phyloP scores from a whole-genome alignment of 2,113 vertebrate genomes.

The Cyprinodon tularosa region DNA sequence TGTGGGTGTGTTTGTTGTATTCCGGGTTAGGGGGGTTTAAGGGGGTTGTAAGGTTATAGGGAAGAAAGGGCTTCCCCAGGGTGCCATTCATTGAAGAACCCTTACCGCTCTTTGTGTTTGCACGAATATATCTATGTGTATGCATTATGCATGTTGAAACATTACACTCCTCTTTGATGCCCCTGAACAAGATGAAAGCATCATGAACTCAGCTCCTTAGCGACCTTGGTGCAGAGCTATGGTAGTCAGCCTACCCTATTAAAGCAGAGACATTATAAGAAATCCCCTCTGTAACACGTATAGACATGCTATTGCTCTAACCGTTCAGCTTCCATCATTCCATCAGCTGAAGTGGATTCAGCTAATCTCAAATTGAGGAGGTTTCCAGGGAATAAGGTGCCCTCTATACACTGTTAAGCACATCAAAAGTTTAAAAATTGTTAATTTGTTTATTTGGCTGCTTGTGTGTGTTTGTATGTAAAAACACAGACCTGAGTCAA shows the following conservation, averaged over 20 bases:
- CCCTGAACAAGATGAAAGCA: constrained; percentile 37
- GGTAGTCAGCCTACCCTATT: constrained; percentile 53
- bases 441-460: constrained; percentile 75
- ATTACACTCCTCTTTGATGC: constrained; percentile 48
- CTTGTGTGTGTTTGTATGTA: constrained; percentile 66
- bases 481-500: constrained; percentile 65
- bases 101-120: background rate
- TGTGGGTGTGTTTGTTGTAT: background rate
- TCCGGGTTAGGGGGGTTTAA: background rate
- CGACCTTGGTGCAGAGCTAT: constrained; percentile 46
- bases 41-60: too few species aligned
- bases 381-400: constrained; percentile 52
- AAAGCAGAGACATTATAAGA: constrained; percentile 42
- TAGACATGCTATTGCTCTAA: constrained; percentile 5
- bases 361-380: constrained; percentile 55
- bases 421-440: constrained; percentile 60
- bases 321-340: constrained; percentile 16
- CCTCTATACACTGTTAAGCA: constrained; percentile 54
- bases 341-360: constrained; percentile 37
- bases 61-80: too few species aligned
- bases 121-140: constrained; percentile 1
- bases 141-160: constrained; percentile 8
- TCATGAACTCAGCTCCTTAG: constrained; percentile 28
- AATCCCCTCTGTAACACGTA: constrained; percentile 28
- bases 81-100: background rate